phyloP scores from a whole-genome alignment of 2,797 vertebrate species.

The Leptodactylus fallax region DNA sequence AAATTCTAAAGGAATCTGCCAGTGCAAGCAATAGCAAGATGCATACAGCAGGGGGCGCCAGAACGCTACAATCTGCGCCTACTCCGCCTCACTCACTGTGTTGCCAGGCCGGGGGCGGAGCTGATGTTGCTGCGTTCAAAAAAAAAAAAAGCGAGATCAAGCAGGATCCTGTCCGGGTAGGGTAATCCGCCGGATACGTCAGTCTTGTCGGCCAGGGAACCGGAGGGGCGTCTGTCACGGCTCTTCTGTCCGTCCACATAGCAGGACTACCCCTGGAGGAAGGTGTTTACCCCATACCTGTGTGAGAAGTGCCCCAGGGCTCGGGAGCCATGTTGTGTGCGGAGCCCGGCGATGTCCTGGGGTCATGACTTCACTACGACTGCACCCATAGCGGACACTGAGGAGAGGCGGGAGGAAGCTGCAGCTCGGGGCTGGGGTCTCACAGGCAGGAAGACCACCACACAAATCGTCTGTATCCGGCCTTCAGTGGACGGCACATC shows the following conservation, averaged over 20 bases:
- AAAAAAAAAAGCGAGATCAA: constrained; percentile 35
- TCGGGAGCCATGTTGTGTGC: constrained; percentile 53
- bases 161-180: constrained; percentile 47
- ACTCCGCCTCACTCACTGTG: constrained; percentile 1
- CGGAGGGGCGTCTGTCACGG: neutral
- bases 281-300: neutral
- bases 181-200: constrained; percentile 47
- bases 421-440: neutral
- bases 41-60: constrained; percentile 49
- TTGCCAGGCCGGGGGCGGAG: constrained; percentile 30
- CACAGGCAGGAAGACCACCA: constrained; percentile 2
- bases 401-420: neutral
- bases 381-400: constrained; percentile 25
- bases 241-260: neutral
- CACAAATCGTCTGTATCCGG: neutral
- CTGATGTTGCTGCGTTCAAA: constrained; percentile 26
- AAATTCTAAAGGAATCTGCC: neutral
- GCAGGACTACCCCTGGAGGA: neutral
- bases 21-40: neutral
- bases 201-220: neutral
- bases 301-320: neutral
- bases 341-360: constrained; percentile 37
- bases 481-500: constrained; percentile 4
- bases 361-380: constrained; percentile 37
- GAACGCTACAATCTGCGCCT: neutral